Evolutionary conservation across 64 coral and sea anemone genomes (phyloP), one percentile per base, ranked within the genome.

Genomic region (Stylophora pistillata): DNA sequence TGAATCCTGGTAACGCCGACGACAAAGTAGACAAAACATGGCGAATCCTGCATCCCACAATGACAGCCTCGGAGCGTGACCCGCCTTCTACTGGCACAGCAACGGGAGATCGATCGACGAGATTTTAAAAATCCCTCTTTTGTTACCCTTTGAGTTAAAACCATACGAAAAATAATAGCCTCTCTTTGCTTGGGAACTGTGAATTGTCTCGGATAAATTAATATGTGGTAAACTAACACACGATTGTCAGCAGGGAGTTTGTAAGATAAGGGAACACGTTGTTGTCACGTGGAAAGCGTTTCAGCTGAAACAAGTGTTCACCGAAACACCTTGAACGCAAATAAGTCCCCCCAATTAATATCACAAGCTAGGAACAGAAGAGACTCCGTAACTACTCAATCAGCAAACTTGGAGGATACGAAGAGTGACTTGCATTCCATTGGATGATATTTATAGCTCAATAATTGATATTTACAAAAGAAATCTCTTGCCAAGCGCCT

Each of bases 401-500:
- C 34, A 70, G 6, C n/a, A 27, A 15, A 53, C n/a, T 61, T 69
- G 69, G 20, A 10, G 1, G 53, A 84, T 41, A 14, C 21, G 20
- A 78, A 12, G 30, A 21, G 33, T 14, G 3, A 16, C 30, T 3
- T 11, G 53, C 77, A 79, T 84, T 70, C 23, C 80, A 84, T 53
- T 59, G 56, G 30, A 41, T 69, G 80, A 69, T 61, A 84, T 84
- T 23, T 56, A 78, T 56, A 84, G 58, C 18, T 84, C 78, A 82
- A 65, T 65, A 82, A 34, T 64, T 47, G 55, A 60, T 68, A 68
- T 60, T 82, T 37, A 84, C 61, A 69, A 84, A 69, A 69, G 62
- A 63, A 84, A 84, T 84, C 62, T 34, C 62, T 47, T 62, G 58
- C 62, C 37, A 54, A 65, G 34, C 80, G 80, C 62, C 58, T 84